Conservation (phyloP, 2,797 vertebrate species). For the Oryzias dopingdopingensis region DNA sequence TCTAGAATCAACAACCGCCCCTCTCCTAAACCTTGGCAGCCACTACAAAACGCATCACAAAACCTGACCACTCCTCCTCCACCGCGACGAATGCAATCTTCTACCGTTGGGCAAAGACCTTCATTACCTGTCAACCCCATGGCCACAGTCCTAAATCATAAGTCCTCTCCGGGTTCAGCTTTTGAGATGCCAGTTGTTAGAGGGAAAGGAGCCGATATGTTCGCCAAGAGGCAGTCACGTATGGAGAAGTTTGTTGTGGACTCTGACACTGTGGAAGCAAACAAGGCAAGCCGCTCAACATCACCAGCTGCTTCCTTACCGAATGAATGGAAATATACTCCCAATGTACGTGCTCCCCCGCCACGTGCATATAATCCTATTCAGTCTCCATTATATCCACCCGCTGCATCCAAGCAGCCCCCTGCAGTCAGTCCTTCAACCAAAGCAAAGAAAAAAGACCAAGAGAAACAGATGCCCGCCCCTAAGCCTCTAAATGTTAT, state of each 20-base stretch:
- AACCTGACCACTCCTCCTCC: conserved; percentile 46
- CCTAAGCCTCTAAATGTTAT: conserved; percentile 91
- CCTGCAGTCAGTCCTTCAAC: conserved; percentile 66
- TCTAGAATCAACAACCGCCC: conserved; percentile 59
- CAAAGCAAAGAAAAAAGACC: conserved; percentile 84
- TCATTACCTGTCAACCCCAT: conserved; percentile 79
- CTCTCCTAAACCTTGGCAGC: conserved; percentile 74
- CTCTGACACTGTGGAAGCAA: conserved; percentile 91
- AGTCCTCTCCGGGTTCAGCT: conserved; percentile 73
- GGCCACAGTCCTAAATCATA: conserved; percentile 67
- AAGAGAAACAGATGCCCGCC: conserved; percentile 81
- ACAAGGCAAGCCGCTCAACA: conserved; percentile 80
- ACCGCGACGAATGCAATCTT: conserved; percentile 69
- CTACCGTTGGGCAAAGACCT: conserved; percentile 56
- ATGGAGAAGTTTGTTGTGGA: conserved; percentile 99
- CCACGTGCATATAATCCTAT: conserved; percentile 92
- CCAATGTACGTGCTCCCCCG: conserved; percentile 93
- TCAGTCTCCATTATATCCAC: conserved; percentile 90
- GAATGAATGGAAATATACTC: conserved; percentile 92
- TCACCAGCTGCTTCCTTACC: conserved; percentile 92
- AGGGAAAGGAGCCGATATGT: conserved; percentile 96
- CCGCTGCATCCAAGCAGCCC: conserved; percentile 84
- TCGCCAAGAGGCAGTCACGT: conserved; percentile 93
- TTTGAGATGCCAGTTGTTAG: conserved; percentile 88
- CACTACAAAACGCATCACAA: conserved; percentile 52